Conservation (phyloP, 2,797 vertebrate genomes). For the Ptychobarbus kaznakovi region DNA sequence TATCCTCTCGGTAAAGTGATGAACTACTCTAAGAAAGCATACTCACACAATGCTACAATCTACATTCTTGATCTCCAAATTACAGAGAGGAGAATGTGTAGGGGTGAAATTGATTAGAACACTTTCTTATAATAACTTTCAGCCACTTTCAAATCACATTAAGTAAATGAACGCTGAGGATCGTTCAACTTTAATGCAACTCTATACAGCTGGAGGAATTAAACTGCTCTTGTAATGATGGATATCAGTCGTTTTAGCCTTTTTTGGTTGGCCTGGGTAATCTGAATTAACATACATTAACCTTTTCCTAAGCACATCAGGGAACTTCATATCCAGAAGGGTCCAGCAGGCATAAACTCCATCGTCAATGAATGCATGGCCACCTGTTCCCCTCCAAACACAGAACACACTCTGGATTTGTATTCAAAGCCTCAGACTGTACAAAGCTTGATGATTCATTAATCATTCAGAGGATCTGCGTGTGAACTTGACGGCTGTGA, state of each 20-base stretch:
- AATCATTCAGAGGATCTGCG: too few relatives aligned
- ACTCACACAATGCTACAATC: conserved; percentile 33
- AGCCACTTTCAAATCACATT: conserved; percentile 18
- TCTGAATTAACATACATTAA: conserved; percentile 56
- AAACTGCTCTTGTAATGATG: conserved; percentile 29
- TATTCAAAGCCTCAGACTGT: too few relatives aligned
- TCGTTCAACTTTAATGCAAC: conserved; percentile 1
- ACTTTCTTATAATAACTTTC: conserved; percentile 31
- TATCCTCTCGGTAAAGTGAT: conserved; percentile 34
- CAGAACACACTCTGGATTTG: conserved; percentile 22
- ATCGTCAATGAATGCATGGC: conserved; percentile 26
- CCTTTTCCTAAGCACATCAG: conserved; percentile 46
- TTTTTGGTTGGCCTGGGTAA: conserved; percentile 24
- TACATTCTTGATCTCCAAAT: conserved; percentile 34
- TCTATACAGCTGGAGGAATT: conserved; percentile 25
- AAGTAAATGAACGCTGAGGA: conserved; percentile 5
- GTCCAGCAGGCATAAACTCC: conserved; percentile 38
- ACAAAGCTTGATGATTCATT: too few relatives aligned
- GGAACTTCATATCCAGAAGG: conserved; percentile 25
- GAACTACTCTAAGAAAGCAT: conserved; percentile 32
- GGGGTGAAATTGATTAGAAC: conserved; percentile 28
- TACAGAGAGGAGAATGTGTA: conserved; percentile 15
- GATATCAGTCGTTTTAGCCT: conserved; percentile 23
- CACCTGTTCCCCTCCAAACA: conserved; percentile 41
- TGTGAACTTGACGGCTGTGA: too few relatives aligned